Base-by-base conservation (phyloP, 2,113 vertebrate species). In the Apteryx mantelli region DNA sequence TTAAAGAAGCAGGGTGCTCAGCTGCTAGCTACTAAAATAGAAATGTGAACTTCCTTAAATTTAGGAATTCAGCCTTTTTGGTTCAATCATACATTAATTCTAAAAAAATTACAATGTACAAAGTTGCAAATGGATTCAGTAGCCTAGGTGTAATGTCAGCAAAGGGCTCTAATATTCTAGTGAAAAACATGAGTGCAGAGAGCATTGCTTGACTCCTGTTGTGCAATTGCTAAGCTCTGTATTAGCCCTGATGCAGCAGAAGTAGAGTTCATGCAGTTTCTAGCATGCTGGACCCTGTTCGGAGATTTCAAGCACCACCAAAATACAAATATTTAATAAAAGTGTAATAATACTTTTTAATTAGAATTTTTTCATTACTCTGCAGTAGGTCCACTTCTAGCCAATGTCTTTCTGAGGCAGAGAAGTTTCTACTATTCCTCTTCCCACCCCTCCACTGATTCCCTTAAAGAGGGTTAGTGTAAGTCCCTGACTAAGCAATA, bases 401-500 rank as follows among this genome's bases (percentile, higher is more conserved):
- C 8, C 73, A 80, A 11, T 46, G 55, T 83, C 52, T n/a, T 78
- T 22, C 81, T 58, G n/a, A 92, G 75, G 26, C 60, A 50, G 63
- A 63, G 55, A 52, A 28, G 28, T 63, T 84, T 53, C 46, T 81
- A 56, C 46, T 5, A 34, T 6, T 16, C 5, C 42, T 46, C 36
- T 38, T 81, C 63, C 78, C 61, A 77, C 58, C 71, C 21, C 65
- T 82, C 38, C 42, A 36, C 26, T 21, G 15, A 83, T 77, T 75
- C 69, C 5, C 1, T 53, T 25, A 46, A 16, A 77, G 32, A 87
- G 14, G 30, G 25, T 40, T 85, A 5, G 70, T 38, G 36, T 38
- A 95, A 92, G 38, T 26, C 40, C 81, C 63, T 82, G 81, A 89
- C 48, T 46, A 64, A 88, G 75, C 78, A 93, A 44, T 85, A 89